A percentile compares a stretch with the other conserved stretches of the same genome.
These are phyloP conservation scores for Caloenas nicobarica DNA, from an alignment of 2,113 vertebrate genomes.

Conservation along the genomic window DNA sequence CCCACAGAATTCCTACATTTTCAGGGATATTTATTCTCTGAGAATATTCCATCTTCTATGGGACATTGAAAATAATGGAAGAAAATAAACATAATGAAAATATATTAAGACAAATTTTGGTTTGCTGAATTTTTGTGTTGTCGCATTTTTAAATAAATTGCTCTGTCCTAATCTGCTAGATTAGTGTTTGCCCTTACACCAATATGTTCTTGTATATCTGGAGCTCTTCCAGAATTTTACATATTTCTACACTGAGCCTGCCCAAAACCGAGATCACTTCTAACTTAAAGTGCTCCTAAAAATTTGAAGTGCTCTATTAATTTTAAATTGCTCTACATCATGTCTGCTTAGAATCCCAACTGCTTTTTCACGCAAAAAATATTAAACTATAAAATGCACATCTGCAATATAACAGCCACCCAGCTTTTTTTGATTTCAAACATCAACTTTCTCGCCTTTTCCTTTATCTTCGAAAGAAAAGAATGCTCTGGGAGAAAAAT, in stretches of 20 bases:
- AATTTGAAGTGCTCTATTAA: conserved; percentile 54
- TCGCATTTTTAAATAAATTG: background rate
- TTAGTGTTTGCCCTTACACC: background rate
- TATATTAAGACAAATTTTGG: background rate
- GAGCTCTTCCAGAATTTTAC: conserved; percentile 13
- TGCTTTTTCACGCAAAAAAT: background rate
- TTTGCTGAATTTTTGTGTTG: background rate
- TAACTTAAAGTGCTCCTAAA: conserved; percentile 58
- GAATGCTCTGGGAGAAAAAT: background rate
- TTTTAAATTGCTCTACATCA: conserved; percentile 65
- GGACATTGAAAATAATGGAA: background rate
- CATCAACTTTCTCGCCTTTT: background rate
- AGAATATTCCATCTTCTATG: fast-evolving
- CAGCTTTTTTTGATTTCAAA: background rate
- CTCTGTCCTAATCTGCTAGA: background rate
- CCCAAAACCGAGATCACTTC: conserved; percentile 43
- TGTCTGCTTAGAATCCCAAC: conserved; percentile 45
- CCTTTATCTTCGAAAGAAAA: background rate
- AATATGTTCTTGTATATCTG: background rate
- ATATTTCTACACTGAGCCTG: background rate
- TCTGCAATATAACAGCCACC: conserved; percentile 19
- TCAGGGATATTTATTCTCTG: background rate
- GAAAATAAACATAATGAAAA: background rate
- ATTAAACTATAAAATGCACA: conserved; percentile 49
- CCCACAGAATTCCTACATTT: background rate